Evolutionary conservation across 2,888 invertebrate genomes (phyloP), one percentile per base, ranked within the genome.

Genomic region (Caenorhabditis japonica): DNA sequence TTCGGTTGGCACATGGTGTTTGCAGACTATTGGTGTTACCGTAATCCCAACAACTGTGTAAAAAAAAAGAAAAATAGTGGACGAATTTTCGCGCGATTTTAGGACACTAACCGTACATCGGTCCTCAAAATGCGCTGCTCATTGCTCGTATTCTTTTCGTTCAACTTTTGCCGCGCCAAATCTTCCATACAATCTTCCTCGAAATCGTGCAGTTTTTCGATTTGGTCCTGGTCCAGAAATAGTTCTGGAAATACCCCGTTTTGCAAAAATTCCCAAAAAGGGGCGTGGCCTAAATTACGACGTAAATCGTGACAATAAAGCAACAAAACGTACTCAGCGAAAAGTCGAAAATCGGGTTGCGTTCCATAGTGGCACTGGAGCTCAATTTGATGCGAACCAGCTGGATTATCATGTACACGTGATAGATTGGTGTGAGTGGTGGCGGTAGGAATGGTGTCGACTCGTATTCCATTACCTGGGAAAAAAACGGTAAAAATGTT

Each of bases 121-220:
- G 89, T 90, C 52, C 88, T 79, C 33, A 88, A 81, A 39, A 90
- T 88, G 33, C 89, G 80, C 75, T 90, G 89, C 13, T 89, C 89
- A 15, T 87, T 88, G 4, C 89, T 88, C 0, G 87, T 85, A 68
- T 88, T 86, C 61, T 88, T 86, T 53, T 80, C 71, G 41, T 74
- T 76, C 23, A 96, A 95, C 90, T 93, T 94, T 89, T 96, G 95
- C 79, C 94, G 92, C 76, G 89, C 89, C 88, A 94, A 94, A 33
- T 95, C 95, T 89, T 97, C 97, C 59, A 97, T 94, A 88, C 96
- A 96, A 87, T 97, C 96, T 88, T 97, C 77, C 44, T 97, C 97
- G 89, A 97, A 97, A 88, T 97, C 97, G 87, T 97, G 95, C 56
- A 97, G 90, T 60, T 95, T 92, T 88, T 97, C 96, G 90, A 95